Conservation (phyloP, 2,797 vertebrate species). For the Semotilus atromaculatus region DNA sequence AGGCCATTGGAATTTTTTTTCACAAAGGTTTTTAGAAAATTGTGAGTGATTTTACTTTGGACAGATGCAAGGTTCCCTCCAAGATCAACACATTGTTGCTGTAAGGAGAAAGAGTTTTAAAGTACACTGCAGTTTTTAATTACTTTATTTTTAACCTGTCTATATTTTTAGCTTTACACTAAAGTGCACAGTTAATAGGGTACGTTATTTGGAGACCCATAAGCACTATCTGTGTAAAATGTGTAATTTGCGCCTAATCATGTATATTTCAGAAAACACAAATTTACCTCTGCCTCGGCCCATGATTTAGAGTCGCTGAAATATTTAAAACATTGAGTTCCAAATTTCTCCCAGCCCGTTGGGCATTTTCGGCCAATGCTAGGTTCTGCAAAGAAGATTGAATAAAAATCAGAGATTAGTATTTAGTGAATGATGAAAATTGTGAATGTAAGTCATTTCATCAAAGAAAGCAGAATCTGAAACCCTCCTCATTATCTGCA, state of each 20-base stretch:
- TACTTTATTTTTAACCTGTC: not conserved
- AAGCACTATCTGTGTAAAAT: not conserved
- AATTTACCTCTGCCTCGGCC: conserved; percentile 46
- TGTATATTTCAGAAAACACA: not conserved
- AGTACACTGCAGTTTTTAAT: not conserved
- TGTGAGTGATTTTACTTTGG: not conserved
- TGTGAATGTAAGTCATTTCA: not conserved
- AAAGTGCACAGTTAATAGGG: not conserved
- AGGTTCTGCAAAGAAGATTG: not conserved
- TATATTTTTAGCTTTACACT: not conserved
- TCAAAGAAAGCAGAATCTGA: not conserved
- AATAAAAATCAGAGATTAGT: not conserved
- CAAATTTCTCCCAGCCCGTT: conserved; percentile 5
- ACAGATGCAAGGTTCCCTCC: conserved; percentile 49
- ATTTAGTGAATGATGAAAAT: not conserved
- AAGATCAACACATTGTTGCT: conserved; percentile 8
- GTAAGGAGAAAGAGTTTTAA: not conserved
- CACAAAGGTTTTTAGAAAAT: not conserved
- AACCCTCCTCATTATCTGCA: not conserved
- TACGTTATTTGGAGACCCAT: not conserved
- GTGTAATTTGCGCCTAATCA: not conserved
- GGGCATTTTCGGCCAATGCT: not conserved
- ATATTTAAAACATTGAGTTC: conserved; percentile 44
- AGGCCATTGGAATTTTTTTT: not conserved
- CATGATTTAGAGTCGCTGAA: not conserved